Evolutionary conservation across 92 coral and sea anemone genomes (phyloP).

Genomic region (Micromussa lordhowensis): DNA sequence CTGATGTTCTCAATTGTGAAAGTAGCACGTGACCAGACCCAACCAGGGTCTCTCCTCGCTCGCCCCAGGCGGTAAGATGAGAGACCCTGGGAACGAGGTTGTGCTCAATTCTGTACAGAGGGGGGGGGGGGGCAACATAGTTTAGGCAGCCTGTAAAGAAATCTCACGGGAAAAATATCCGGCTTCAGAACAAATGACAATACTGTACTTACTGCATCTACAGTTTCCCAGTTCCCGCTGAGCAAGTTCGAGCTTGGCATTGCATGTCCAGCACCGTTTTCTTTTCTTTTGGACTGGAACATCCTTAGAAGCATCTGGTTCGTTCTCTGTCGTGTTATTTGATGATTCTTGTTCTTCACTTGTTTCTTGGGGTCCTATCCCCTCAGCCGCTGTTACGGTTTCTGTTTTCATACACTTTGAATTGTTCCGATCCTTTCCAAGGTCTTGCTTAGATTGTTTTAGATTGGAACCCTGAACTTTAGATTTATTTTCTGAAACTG

Average conservation of each 20-base stretch:
- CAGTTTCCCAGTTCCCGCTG: constrained; percentile 87
- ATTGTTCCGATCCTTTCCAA: constrained; percentile 16
- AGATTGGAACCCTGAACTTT: neutral
- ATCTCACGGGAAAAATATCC: neutral
- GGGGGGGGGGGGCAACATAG: neutral
- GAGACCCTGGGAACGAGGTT: too few relatives aligned
- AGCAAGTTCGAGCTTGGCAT: constrained; percentile 88
- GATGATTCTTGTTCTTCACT: constrained; percentile 25
- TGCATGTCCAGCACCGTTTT: constrained; percentile 88
- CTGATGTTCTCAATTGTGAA: too few relatives aligned
- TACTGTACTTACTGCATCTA: constrained; percentile 72
- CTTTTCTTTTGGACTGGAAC: constrained; percentile 81
- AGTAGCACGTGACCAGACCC: too few relatives aligned
- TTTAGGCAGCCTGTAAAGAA: neutral
- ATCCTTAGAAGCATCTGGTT: constrained; percentile 20
- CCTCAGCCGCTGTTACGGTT: constrained; percentile 28
- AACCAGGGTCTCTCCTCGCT: too few relatives aligned
- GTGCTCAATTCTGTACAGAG: too few relatives aligned
- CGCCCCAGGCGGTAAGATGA: too few relatives aligned
- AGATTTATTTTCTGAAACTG: neutral
- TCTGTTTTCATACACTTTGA: constrained; percentile 50
- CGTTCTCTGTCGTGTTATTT: constrained; percentile 17
- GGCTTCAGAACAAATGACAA: neutral
- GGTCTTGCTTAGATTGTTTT: constrained; percentile 13
- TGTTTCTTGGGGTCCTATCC: constrained; percentile 45